phyloP scores from a whole-genome alignment of 2,113 vertebrate genomes.

The Tonatia bakeri region DNA sequence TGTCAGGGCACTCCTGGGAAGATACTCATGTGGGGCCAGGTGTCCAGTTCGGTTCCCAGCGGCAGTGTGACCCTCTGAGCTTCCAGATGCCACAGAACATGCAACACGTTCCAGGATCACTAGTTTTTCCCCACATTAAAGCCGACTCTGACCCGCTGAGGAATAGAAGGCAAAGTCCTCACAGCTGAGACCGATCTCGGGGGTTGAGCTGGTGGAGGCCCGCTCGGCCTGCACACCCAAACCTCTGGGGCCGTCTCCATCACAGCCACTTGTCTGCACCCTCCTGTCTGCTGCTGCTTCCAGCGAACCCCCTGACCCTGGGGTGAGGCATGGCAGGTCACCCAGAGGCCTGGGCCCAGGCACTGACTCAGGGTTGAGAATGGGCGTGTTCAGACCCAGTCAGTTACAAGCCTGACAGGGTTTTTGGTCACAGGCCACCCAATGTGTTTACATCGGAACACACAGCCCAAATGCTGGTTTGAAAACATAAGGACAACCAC shows the following conservation, averaged over 20 bases:
- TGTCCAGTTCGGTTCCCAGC: background rate
- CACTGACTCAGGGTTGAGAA: background rate
- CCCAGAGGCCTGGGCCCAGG: background rate
- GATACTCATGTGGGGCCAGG: too few species aligned
- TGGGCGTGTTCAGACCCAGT: slow-evolving; percentile 21
- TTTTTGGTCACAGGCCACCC: slow-evolving; percentile 6
- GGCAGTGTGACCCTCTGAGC: background rate
- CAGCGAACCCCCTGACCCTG: fast-evolving
- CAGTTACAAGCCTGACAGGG: background rate
- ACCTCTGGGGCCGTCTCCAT: background rate
- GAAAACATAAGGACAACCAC: background rate
- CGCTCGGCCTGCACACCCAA: background rate
- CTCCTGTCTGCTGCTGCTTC: background rate
- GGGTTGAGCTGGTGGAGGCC: background rate
- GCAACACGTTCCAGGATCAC: fast-evolving
- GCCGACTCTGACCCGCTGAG: background rate
- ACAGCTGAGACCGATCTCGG: background rate
- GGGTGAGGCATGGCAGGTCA: too few species aligned
- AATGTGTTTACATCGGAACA: slow-evolving; percentile 12
- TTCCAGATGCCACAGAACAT: background rate
- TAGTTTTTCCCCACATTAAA: background rate
- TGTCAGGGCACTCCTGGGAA: background rate
- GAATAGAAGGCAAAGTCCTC: background rate
- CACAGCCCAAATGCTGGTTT: background rate
- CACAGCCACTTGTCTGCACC: background rate